Conservation (phyloP, 2,888 invertebrate species). For the Melinaea menophilus region DNA sequence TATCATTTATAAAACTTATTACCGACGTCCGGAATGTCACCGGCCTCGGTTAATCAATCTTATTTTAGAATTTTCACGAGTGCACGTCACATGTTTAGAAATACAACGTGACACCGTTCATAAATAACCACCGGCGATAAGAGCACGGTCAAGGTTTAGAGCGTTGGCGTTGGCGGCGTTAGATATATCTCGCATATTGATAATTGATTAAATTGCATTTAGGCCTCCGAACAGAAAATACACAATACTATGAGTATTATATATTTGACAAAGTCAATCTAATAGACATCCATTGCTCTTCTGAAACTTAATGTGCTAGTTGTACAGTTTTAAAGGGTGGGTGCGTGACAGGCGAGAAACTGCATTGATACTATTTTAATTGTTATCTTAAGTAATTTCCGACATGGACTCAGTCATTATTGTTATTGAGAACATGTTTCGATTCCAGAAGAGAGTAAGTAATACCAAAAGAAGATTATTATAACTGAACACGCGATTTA, state of each 20-base stretch:
- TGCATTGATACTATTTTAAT: too few relatives aligned
- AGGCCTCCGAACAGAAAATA: not conserved
- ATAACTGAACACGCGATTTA: too few relatives aligned
- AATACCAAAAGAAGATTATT: too few relatives aligned
- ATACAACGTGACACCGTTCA: slow-evolving; percentile 19
- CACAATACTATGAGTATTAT: not conserved
- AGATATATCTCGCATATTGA: not conserved
- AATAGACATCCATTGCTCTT: too few relatives aligned
- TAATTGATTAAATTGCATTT: not conserved
- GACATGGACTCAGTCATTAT: too few relatives aligned
- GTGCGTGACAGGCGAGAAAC: too few relatives aligned
- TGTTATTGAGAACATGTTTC: too few relatives aligned
- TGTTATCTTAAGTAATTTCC: too few relatives aligned
- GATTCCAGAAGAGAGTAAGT: too few relatives aligned
- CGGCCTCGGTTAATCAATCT: slow-evolving; percentile 1
- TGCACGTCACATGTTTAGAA: slow-evolving; percentile 21
- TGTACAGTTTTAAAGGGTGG: too few relatives aligned
- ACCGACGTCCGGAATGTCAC: not conserved
- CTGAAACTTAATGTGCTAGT: too few relatives aligned
- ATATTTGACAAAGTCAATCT: not conserved
- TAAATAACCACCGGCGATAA: slow-evolving; percentile 16
- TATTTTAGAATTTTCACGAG: slow-evolving; percentile 10
- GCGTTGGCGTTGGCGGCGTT: slow-evolving; percentile 2
- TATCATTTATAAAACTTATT: not conserved
- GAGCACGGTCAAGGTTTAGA: slow-evolving; percentile 21